Evolutionary conservation across 2,113 vertebrate species (phyloP).

Genomic region (Leucopsar rothschildi): DNA sequence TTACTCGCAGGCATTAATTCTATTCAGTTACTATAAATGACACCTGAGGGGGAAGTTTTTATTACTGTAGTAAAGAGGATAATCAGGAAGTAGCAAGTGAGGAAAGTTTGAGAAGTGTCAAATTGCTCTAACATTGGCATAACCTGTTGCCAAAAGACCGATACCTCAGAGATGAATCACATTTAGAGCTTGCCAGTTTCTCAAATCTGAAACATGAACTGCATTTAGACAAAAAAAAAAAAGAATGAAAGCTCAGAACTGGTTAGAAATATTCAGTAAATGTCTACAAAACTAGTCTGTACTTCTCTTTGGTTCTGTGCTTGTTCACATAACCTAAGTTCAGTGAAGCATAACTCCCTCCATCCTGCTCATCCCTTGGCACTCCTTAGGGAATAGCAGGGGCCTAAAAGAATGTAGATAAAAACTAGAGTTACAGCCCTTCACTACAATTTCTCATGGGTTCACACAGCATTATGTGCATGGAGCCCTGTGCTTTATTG

Average conservation of each 20-base stretch:
- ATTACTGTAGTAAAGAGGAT: background rate
- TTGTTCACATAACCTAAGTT: background rate
- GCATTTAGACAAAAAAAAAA: background rate
- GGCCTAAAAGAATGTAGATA: background rate
- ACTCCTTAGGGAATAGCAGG: background rate
- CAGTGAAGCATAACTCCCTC: background rate
- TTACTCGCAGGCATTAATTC: background rate
- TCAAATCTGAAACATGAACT: background rate
- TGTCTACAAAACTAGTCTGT: background rate
- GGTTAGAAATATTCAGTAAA: background rate
- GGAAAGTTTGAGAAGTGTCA: background rate
- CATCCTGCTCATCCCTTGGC: background rate
- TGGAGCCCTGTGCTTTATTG: background rate
- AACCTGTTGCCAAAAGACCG: background rate
- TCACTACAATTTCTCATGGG: background rate
- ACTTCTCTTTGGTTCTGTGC: background rate
- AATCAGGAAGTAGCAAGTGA: background rate
- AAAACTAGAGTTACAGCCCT: rapidly evolving
- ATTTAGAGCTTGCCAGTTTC: background rate
- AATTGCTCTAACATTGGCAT: background rate
- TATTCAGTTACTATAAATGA: background rate
- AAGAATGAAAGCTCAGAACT: background rate
- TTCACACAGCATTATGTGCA: background rate
- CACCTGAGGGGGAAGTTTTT: background rate
- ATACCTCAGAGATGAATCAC: background rate